A percentile compares a stretch with the other conserved stretches of the same genome.
Conservation (phyloP, 2,797 vertebrate genomes). For the Malurus splendens region DNA sequence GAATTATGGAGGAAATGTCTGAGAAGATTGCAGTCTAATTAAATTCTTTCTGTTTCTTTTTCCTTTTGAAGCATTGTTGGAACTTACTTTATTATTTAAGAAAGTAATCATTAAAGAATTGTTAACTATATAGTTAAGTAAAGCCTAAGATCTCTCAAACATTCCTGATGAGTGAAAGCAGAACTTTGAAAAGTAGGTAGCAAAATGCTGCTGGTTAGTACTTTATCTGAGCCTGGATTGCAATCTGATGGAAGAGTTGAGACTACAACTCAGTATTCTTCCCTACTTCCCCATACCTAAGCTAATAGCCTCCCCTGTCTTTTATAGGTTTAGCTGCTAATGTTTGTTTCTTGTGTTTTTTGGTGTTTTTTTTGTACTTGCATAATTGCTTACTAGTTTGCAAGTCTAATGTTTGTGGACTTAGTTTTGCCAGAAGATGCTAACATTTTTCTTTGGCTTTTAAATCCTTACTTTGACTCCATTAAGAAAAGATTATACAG, state of each 20-base stretch:
- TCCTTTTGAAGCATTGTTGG: neutral
- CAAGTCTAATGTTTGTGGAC: neutral
- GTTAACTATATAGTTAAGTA: neutral
- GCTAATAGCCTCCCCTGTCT: neutral
- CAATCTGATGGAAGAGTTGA: neutral
- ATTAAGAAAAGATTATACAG: neutral
- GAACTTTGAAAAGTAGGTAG: neutral
- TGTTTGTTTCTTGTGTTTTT: neutral
- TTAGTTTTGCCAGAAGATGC: neutral
- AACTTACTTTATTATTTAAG: neutral
- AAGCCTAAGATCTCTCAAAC: neutral
- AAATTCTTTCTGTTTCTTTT: neutral
- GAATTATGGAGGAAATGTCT: neutral
- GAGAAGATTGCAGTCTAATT: neutral
- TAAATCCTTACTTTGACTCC: neutral
- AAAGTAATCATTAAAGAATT: neutral
- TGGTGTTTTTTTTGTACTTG: neutral
- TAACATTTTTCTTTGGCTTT: neutral
- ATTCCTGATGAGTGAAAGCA: neutral
- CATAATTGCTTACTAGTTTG: neutral
- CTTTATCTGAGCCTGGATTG: neutral
- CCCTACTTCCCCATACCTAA: neutral
- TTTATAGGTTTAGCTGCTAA: neutral
- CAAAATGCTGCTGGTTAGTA: neutral
- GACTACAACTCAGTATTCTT: neutral